Evolutionary conservation across 1,140 invertebrate genomes (phyloP).

Genomic region (Cryptotermes secundus): DNA sequence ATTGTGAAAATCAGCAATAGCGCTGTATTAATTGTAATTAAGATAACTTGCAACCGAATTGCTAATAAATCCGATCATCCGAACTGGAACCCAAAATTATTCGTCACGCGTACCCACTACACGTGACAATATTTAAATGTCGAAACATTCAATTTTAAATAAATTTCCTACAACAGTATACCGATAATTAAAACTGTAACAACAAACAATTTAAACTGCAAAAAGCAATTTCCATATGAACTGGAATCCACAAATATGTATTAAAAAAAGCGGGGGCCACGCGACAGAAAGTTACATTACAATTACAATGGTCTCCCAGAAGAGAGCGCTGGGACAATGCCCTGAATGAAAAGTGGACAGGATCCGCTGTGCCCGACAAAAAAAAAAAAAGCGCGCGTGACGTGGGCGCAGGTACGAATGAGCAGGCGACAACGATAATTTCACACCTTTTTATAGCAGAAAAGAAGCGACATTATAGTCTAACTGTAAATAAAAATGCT

Average conservation of each 20-base stretch:
- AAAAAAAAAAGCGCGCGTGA: neutral
- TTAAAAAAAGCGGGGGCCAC: neutral
- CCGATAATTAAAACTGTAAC: neutral
- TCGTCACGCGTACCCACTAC: too few relatives aligned
- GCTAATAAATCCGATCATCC: too few relatives aligned
- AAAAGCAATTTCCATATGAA: constrained; percentile 20
- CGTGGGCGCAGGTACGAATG: neutral
- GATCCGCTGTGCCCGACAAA: neutral
- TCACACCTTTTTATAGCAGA: constrained; percentile 16
- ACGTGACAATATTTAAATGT: too few relatives aligned
- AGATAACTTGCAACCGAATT: too few relatives aligned
- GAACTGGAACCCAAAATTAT: too few relatives aligned
- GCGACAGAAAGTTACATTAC: neutral
- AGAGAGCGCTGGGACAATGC: neutral
- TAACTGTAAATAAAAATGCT: constrained; percentile 15
- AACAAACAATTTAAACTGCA: neutral
- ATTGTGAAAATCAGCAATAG: too few relatives aligned
- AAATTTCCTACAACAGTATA: too few relatives aligned
- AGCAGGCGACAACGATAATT: neutral
- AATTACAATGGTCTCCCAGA: constrained; percentile 11
- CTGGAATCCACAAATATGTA: neutral
- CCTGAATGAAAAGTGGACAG: neutral
- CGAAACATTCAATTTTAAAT: too few relatives aligned
- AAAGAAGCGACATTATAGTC: constrained; percentile 17
- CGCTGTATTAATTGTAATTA: too few relatives aligned